These are phyloP conservation scores for Strongylocentrotus purpuratus DNA, from an alignment of 35 echinoderm and acorn worm genomes.

Conservation along the genomic window DNA sequence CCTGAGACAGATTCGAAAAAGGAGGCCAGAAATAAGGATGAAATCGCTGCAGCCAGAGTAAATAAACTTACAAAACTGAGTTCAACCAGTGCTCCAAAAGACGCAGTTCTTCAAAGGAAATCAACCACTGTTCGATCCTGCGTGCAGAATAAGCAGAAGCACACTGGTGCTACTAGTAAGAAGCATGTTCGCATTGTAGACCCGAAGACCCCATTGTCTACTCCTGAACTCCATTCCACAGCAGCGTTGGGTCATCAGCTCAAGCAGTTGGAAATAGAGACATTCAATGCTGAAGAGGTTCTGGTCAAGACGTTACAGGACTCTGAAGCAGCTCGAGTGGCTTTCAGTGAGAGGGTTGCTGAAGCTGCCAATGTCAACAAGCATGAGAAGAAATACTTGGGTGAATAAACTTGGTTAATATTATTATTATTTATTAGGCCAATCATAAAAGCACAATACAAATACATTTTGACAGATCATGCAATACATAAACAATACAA, in stretches of 20 bases:
- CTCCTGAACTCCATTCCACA: conserved; percentile 54
- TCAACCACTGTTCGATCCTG: background rate
- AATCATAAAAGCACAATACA: too few species aligned
- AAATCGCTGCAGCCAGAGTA: background rate
- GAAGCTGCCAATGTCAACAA: conserved; percentile 51
- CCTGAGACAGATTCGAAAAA: background rate
- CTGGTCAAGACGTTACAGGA: conserved; percentile 53
- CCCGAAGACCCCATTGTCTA: background rate
- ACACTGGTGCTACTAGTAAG: background rate
- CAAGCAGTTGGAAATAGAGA: conserved; percentile 24
- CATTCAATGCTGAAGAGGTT: conserved; percentile 53
- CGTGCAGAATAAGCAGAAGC: background rate
- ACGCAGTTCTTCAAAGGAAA: background rate
- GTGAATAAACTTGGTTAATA: background rate
- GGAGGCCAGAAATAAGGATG: background rate
- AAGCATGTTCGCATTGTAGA: conserved; percentile 26
- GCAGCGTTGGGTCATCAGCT: conserved; percentile 50
- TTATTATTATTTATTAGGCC: too few species aligned
- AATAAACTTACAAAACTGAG: background rate
- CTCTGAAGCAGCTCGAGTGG: conserved; percentile 40
- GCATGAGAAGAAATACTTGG: conserved; percentile 54
- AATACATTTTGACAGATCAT: too few species aligned
- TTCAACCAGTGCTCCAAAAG: background rate
- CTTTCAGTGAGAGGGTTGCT: conserved; percentile 48
- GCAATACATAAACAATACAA: too few species aligned